phyloP scores from a whole-genome alignment of 2,797 vertebrate species.

The Rhinichthys osculus region DNA sequence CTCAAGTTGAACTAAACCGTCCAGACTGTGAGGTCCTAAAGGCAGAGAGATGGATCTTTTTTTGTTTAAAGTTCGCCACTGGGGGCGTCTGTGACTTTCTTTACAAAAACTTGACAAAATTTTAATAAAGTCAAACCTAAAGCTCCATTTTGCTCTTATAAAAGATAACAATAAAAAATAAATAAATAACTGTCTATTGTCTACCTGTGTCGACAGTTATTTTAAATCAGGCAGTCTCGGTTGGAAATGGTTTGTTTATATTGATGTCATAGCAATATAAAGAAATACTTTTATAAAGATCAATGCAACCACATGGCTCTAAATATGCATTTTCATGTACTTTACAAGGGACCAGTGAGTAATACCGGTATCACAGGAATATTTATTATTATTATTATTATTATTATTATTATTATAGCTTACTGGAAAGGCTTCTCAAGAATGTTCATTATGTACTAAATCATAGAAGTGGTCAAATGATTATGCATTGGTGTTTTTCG shows the following conservation, averaged over 20 bases:
- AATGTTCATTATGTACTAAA: no score
- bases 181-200: neutral
- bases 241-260: neutral
- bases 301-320: neutral
- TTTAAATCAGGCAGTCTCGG: neutral
- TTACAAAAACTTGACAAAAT: neutral
- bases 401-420: neutral
- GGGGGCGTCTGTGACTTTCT: constrained; percentile 12
- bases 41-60: constrained; percentile 10
- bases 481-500: neutral
- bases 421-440: neutral
- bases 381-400: neutral
- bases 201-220: neutral
- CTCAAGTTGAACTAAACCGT: constrained; percentile 61
- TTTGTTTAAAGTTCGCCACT: constrained; percentile 21
- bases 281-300: neutral
- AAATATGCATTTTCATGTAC: neutral
- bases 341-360: neutral
- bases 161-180: rapidly evolving
- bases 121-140: neutral
- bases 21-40: constrained; percentile 59
- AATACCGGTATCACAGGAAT: neutral
- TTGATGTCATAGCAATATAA: neutral
- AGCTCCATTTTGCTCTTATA: neutral
- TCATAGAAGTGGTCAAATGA: neutral